Evolutionary conservation across 2,888 invertebrate species (phyloP).

Genomic region (Rhogogaster chlorosoma): DNA sequence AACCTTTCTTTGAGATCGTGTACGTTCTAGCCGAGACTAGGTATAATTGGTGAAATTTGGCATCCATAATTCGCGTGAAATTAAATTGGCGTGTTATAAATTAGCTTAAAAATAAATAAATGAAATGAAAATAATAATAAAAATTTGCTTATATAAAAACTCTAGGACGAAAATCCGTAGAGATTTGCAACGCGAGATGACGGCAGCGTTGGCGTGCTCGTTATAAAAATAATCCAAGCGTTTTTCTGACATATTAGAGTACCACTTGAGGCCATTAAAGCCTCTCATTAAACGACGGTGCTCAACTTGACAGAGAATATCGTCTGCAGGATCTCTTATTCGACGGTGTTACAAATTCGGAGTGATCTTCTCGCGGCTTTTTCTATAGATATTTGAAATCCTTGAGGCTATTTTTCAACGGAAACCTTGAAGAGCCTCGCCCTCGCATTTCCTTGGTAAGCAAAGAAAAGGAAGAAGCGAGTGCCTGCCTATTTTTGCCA

Average conservation of each 20-base stretch:
- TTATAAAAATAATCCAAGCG: constrained; percentile 48
- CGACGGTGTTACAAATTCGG: background rate
- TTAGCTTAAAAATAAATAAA: background rate
- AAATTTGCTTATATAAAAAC: background rate
- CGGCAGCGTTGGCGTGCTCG: constrained; percentile 43
- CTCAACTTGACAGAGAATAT: constrained; percentile 39
- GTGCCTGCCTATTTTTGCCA: background rate
- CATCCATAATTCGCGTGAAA: background rate
- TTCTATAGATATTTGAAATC: constrained; percentile 8
- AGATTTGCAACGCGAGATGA: constrained; percentile 35
- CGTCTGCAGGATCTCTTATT: background rate
- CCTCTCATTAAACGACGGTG: constrained; percentile 47
- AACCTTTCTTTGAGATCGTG: background rate
- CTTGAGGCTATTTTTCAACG: background rate
- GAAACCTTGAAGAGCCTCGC: background rate
- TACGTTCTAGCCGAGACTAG: background rate
- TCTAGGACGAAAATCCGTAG: constrained; percentile 27
- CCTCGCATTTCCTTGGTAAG: constrained; percentile 13
- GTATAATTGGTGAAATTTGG: constrained; percentile 4
- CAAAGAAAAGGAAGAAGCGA: background rate
- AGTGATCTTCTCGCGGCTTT: background rate
- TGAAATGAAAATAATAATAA: background rate
- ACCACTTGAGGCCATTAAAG: constrained; percentile 50
- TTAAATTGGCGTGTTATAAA: background rate
- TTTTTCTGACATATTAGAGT: constrained; percentile 51